Evolutionary conservation across 1,140 invertebrate species (phyloP).

Genomic region (Hirudo medicinalis): DNA sequence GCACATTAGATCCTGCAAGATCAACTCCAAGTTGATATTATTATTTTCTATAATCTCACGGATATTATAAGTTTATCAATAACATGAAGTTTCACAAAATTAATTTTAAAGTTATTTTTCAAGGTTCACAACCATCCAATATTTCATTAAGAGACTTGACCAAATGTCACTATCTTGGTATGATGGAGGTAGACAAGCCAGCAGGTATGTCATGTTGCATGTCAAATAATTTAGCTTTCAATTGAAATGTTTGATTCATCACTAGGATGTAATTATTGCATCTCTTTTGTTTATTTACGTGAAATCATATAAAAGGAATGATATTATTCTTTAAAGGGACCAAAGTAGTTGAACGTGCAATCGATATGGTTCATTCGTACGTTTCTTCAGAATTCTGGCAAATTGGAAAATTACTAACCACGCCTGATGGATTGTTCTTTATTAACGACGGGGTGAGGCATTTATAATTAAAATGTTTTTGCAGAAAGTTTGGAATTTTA

Average conservation of each 20-base stretch:
- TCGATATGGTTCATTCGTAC: neutral
- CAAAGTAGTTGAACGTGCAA: neutral
- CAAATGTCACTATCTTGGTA: neutral
- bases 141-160: neutral
- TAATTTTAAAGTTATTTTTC: neutral
- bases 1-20: too few species aligned
- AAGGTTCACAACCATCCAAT: neutral
- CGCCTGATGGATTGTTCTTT: neutral
- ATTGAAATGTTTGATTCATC: neutral
- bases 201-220: neutral
- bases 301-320: too few species aligned
- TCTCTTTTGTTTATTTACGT: neutral
- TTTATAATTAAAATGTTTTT: too few species aligned
- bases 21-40: neutral
- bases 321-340: neutral
- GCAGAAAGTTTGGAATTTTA: too few species aligned
- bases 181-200: constrained; percentile 3
- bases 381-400: neutral
- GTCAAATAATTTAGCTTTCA: neutral
- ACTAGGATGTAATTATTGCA: too few species aligned
- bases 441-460: neutral
- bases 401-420: neutral
- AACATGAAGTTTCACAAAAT: neutral
- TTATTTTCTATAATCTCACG: neutral
- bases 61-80: too few species aligned